phyloP scores from a whole-genome alignment of 2,888 invertebrate species.

The Perizoma affinitatum region DNA sequence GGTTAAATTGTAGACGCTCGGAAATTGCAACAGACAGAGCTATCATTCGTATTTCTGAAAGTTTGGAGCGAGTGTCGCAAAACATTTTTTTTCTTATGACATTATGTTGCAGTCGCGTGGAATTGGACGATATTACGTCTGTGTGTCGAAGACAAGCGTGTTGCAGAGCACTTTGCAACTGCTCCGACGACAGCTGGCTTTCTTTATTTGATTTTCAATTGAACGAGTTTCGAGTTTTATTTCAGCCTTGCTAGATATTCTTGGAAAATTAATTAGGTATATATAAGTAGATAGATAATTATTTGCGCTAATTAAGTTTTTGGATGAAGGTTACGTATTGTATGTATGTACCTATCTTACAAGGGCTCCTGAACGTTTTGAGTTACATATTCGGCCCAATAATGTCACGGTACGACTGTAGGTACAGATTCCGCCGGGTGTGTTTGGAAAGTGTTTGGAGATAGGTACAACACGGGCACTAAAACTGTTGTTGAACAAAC shows the following conservation, averaged over 20 bases:
- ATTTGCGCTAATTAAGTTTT: slow-evolving; percentile 50
- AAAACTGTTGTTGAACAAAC: slow-evolving; percentile 58
- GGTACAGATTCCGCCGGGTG: slow-evolving; percentile 14
- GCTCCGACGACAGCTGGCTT: slow-evolving; percentile 69
- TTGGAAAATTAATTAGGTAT: slow-evolving; percentile 31
- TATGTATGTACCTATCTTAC: slow-evolving; percentile 6
- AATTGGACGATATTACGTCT: slow-evolving; percentile 58
- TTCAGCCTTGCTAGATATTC: slow-evolving; percentile 51
- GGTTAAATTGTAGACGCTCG: slow-evolving; percentile 38
- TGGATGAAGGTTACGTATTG: slow-evolving; percentile 31
- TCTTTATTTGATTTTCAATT: slow-evolving; percentile 76
- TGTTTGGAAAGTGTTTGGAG: slow-evolving; percentile 46
- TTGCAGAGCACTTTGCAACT: slow-evolving; percentile 61
- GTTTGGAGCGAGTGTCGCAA: slow-evolving; percentile 33
- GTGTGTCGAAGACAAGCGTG: slow-evolving; percentile 66
- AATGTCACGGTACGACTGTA: slow-evolving; percentile 14
- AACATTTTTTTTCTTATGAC: slow-evolving; percentile 47
- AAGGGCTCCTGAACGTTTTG: background rate
- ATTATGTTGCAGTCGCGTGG: slow-evolving; percentile 51
- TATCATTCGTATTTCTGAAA: slow-evolving; percentile 33
- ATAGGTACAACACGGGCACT: slow-evolving; percentile 53
- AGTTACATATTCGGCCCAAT: slow-evolving; percentile 8
- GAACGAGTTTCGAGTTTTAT: slow-evolving; percentile 64
- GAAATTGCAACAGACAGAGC: slow-evolving; percentile 39
- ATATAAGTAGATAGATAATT: too few species aligned